Conservation (phyloP, 2,113 vertebrate species). For the Oncorhynchus kisutch region DNA sequence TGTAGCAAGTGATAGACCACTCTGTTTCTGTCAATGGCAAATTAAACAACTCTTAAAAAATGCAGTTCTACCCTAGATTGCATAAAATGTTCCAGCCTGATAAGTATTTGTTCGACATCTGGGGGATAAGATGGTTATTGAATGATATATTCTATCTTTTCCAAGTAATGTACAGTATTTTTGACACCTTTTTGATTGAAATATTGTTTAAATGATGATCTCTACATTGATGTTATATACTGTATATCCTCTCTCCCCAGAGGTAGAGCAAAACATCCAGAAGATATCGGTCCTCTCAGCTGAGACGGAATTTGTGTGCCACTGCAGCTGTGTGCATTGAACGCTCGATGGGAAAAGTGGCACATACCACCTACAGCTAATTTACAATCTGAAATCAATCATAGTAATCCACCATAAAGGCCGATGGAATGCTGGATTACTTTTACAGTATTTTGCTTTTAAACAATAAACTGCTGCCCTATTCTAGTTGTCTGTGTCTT, state of each 20-base stretch:
- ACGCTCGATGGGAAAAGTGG: not conserved
- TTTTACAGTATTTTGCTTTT: no score
- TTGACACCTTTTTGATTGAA: not conserved
- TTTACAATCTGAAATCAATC: not conserved
- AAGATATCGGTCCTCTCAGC: not conserved
- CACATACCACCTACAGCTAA: no score
- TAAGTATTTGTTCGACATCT: not conserved
- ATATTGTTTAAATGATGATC: not conserved
- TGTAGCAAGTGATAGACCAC: constrained; percentile 47
- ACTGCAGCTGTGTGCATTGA: not conserved
- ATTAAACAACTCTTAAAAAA: constrained; percentile 31
- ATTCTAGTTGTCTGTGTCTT: no score
- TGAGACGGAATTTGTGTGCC: not conserved
- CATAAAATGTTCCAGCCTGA: not conserved
- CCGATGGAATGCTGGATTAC: no score
- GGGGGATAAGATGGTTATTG: not conserved
- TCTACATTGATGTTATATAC: not conserved
- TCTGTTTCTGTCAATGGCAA: constrained; percentile 33
- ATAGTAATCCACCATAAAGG: not conserved
- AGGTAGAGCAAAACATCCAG: not conserved
- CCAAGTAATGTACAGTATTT: not conserved
- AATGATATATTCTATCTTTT: not conserved
- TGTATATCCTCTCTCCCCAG: not conserved
- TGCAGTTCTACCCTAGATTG: not conserved
- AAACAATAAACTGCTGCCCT: no score